Conservation (phyloP, 2,797 vertebrate species). For the Antennarius maculatus region DNA sequence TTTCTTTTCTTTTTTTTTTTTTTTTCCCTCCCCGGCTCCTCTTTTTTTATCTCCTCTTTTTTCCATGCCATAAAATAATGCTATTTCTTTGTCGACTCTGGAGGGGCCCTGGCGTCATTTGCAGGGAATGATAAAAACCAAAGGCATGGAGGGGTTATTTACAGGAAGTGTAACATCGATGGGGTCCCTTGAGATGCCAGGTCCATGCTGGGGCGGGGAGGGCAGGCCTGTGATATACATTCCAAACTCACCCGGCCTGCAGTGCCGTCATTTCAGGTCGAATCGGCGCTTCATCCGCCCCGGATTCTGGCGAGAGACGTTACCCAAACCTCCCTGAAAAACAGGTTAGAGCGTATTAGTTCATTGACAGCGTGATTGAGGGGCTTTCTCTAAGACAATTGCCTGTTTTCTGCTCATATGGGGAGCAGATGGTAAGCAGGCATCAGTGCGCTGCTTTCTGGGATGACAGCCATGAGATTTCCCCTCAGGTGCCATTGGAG, state of each 20-base stretch:
- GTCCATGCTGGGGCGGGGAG: constrained; percentile 51
- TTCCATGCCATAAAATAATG: constrained; percentile 89
- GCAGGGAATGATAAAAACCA: constrained; percentile 79
- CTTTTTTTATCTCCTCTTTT: constrained; percentile 67
- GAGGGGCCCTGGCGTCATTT: constrained; percentile 90
- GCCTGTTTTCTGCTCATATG: constrained; percentile 82
- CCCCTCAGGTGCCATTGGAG: constrained; percentile 85
- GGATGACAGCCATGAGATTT: constrained; percentile 86
- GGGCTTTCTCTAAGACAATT: constrained; percentile 77
- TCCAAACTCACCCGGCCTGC: constrained; percentile 47
- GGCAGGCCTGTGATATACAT: constrained; percentile 58
- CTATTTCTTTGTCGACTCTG: constrained; percentile 86
- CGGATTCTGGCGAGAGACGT: constrained; percentile 37
- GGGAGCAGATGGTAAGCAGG: constrained; percentile 86
- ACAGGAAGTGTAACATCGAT: constrained; percentile 74
- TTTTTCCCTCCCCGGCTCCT: constrained; percentile 59
- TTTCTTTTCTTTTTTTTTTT: too few species aligned
- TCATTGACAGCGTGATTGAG: constrained; percentile 70
- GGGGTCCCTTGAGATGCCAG: constrained; percentile 67
- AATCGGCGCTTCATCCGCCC: constrained; percentile 14
- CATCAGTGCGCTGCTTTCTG: constrained; percentile 84
- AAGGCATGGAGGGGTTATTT: constrained; percentile 82
- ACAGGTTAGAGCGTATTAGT: constrained; percentile 60
- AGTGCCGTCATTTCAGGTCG: background rate
- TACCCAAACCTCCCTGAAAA: constrained; percentile 49